These are phyloP conservation scores for Aleiodes leptofemur DNA, from an alignment of 2,888 invertebrate species.

Conservation along the genomic window DNA sequence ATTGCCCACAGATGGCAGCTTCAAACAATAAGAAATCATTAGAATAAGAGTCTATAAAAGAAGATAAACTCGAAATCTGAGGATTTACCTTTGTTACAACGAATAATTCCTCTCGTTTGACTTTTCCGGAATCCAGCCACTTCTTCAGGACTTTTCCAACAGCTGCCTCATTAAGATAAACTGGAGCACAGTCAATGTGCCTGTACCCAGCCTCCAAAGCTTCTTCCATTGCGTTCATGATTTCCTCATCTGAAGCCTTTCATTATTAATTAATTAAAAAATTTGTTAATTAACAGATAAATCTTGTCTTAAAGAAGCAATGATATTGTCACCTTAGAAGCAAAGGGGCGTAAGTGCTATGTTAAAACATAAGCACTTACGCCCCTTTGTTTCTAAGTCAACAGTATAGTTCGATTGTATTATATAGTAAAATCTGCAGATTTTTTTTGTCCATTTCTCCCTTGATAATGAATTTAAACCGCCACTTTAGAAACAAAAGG, in stretches of 20 bases:
- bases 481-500: too few relatives aligned
- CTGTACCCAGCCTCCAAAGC: constrained; percentile 88
- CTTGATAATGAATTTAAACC: too few relatives aligned
- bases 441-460: too few relatives aligned
- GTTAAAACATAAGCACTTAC: too few relatives aligned
- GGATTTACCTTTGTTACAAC: constrained; percentile 85
- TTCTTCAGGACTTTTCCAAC: constrained; percentile 85
- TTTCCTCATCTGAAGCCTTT: constrained; percentile 26
- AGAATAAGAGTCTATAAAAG: not conserved
- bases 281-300: not conserved
- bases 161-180: constrained; percentile 85
- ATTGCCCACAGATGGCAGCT: constrained; percentile 78
- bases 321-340: too few relatives aligned
- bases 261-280: not conserved
- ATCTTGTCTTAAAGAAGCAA: not conserved
- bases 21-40: constrained; percentile 39
- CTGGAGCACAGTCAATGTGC: constrained; percentile 88
- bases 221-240: constrained; percentile 78
- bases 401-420: too few relatives aligned
- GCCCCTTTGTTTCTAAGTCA: too few relatives aligned
- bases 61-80: not conserved
- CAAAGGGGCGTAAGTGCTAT: too few relatives aligned
- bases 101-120: constrained; percentile 87
- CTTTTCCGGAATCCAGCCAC: constrained; percentile 82
- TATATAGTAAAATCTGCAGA: too few relatives aligned